Evolutionary conservation across 2,797 vertebrate species (phyloP), one percentile per base, ranked within the genome.

Genomic region (Myripristis jacobus): DNA sequence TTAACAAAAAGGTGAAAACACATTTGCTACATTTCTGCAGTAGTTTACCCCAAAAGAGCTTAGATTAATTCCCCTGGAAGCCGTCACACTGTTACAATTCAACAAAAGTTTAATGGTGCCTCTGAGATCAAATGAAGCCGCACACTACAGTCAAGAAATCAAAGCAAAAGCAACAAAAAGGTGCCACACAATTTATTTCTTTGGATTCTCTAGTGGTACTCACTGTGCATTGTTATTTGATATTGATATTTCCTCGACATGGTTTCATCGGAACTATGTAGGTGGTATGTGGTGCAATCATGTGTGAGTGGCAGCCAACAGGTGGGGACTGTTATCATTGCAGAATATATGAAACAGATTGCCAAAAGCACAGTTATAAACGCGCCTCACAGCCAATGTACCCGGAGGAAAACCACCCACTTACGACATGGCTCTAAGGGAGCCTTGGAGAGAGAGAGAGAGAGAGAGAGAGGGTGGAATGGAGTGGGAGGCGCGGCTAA

Each of bases 351-450:
- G 56, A 59, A 75, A 70, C 43, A 48, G 41, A 51, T 29, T 70
- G 67, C 63, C 24, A 74, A 64, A 71, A 73, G 70, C 60, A 34
- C 50, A 66, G 71, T 65, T 48, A 63, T 84, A 77, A 87, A 88
- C 84, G 54, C 50, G 55, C 15, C 3, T 21, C 9, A 47, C 62
- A 75, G 60, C 69, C 62, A 70, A 27, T 64, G 34, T 36, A 38
- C 24, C 78, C 65, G 60, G 36, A 78, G 59, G 75, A 65, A 85
- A 88, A 88, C 77, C 74, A 75, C 77, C 75, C 64, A 75, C 53
- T 55, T 79, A 24, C 58, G 66, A 77, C 48, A 51, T 52, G 34
- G 29, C 70, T 83, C 1, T 29, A 34, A 82, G 80, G 57, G 57
- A 76, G 70, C 29, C 68, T 58, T 11, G 11, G n/a, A n/a, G n/a